Conservation (phyloP, 2,888 invertebrate species). For the Patella caerulea region DNA sequence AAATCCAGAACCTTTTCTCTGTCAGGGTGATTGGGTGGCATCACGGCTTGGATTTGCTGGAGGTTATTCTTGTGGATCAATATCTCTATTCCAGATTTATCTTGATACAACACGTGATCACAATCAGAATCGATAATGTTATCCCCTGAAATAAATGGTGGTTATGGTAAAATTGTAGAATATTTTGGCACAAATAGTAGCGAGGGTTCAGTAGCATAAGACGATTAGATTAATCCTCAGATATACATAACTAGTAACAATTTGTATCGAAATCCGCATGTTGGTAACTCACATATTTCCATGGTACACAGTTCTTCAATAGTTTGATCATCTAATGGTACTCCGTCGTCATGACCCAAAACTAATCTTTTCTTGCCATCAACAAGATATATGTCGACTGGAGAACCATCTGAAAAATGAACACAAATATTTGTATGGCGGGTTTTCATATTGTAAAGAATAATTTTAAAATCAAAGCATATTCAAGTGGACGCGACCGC, state of each 20-base stretch:
- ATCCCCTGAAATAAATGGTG: neutral
- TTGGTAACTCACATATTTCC: neutral
- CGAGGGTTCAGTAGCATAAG: no score
- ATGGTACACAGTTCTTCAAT: conserved; percentile 1
- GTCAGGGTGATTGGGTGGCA: neutral
- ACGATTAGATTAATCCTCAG: no score
- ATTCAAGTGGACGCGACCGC: no score
- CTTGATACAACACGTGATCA: neutral
- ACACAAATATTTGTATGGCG: no score
- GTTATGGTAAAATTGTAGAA: no score
- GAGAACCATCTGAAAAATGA: neutral
- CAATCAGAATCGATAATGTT: neutral
- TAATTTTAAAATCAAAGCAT: no score
- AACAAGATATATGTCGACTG: neutral
- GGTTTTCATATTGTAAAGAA: no score
- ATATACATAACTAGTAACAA: no score
- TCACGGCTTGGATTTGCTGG: neutral
- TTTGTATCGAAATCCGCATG: no score
- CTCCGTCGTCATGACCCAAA: neutral
- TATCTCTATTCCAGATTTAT: neutral
- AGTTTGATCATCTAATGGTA: neutral
- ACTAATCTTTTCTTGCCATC: neutral
- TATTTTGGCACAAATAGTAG: no score
- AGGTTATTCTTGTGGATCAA: neutral
- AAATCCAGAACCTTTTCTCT: neutral